Base-by-base conservation (phyloP, 1,140 invertebrate genomes). In the Dryas iulia region DNA sequence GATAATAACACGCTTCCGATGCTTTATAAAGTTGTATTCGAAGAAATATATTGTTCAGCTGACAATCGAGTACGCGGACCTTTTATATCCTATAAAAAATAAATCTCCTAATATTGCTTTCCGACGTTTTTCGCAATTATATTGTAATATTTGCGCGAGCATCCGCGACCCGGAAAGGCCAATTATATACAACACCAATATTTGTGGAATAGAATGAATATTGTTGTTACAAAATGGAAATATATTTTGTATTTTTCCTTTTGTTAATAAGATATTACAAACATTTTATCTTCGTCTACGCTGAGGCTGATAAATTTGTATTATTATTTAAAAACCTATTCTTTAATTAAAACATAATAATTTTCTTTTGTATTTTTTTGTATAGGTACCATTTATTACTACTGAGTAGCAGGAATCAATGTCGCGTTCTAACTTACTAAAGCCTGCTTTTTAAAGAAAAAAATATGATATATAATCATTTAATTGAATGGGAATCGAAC, bases 1-100 rank as follows among this genome's bases (percentile, higher is more conserved):
- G 66, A 69, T 69, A 69, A 69, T 69, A 69, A 62, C 26, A 61
- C 66, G 54, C 54, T 39, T 61, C 66, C 33, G 60, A 69, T 69
- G 54, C 54, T 61, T 61, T 69, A 69, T 69, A 69, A 61, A 69
- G 31, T 57, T 69, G 66, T 69, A 58, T 69, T 56, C 59, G 56
- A 53, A 69, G 47, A 54, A 31, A 54, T 62, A 58, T 56, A 67
- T 67, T 52, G 30, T 56, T 61, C 54, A 33, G 21, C n/a, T 57
- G 47, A 69, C 47, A 53, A 63, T 54, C 52, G 47, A 31, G 23
- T 23, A 63, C 52, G 33, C 52, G 14, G 53, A 26, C 53, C 25
- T 62, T 62, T 62, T 62, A 62, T 28, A 30, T 11, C 59, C 39
- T 30, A 18, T 26, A 7, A 62, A 59, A 59, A 59, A 21, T 47